Conservation (phyloP, 2,113 vertebrate species). For the Callocephalon fimbriatum region DNA sequence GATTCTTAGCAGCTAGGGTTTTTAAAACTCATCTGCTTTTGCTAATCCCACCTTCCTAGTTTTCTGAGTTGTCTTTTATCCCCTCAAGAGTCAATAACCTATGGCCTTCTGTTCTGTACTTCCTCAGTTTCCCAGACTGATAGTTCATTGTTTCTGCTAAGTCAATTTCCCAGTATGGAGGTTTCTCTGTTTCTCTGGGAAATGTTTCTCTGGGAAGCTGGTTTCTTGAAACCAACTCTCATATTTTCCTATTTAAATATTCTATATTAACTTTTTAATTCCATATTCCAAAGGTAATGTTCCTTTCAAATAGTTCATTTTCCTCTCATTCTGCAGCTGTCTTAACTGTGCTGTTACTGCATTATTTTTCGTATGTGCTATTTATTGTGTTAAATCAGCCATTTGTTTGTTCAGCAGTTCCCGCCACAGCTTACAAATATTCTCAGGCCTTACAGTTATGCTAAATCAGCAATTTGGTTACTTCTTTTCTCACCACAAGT, state of each 20-base stretch:
- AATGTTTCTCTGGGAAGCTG: background rate
- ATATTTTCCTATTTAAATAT: background rate
- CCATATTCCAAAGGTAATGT: background rate
- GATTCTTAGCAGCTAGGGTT: background rate
- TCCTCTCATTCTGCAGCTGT: slow-evolving; percentile 21
- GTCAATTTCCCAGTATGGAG: background rate
- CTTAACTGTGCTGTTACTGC: background rate
- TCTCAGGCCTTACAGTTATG: background rate
- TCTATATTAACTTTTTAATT: background rate
- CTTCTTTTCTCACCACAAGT: slow-evolving; percentile 26
- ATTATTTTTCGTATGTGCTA: slow-evolving; percentile 49
- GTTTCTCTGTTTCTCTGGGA: background rate
- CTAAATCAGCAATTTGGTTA: slow-evolving; percentile 42
- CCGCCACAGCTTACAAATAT: background rate
- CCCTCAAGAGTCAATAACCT: too few species aligned
- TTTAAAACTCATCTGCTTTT: background rate
- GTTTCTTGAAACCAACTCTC: background rate
- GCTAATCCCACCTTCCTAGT: background rate
- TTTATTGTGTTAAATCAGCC: slow-evolving; percentile 68
- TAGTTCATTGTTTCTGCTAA: background rate
- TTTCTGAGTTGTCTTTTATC: background rate
- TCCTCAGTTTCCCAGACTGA: background rate
- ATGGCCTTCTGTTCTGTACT: background rate
- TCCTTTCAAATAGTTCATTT: background rate
- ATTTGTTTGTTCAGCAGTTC: slow-evolving; percentile 64